Base-by-base conservation (phyloP, 2,797 vertebrate species). In the Sebastes cheni region DNA sequence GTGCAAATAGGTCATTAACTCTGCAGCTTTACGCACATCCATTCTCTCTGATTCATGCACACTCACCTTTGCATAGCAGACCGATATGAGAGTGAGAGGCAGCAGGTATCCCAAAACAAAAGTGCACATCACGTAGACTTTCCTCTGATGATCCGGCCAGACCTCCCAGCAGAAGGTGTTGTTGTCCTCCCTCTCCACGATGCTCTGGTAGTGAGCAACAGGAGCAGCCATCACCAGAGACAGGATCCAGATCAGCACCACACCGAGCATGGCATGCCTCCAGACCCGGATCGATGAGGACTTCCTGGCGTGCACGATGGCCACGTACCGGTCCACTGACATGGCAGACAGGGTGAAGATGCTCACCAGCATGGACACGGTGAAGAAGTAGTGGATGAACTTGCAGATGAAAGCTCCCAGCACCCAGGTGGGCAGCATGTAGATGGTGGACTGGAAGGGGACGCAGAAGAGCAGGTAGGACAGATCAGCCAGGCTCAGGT, bases 281-380 rank as follows among this genome's bases (percentile, higher is more conserved):
- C 95, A 92, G 6, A 97, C 93, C 0, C 98, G 94, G 82, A 99
- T 95, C 3, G 93, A 91, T 0, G 97, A 96, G 39, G 98, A 96
- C 71, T 95, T 97, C 20, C 97, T 95, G 5, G 97, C 96, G 90
- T 98, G 98, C 64, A 99, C 98, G 3, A 99, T 97, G 91, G 98
- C 98, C 93, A 99, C 96, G 2, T 99, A 99, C 20, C 98, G 97
- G 94, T 99, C 98, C 94, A 99, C 98, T 0, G 98, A 97, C 98
- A 98, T 98, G 3, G 97, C 97, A 0, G 97, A 97, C 75, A 99
- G 93, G 0, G 98, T 99, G 93, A 99, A 99, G 69, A 99, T 96
- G 89, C 98, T 99, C 84, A 99, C 98, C 89, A 99, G 91, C 98
- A 99, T 98, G 80, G 97, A 99, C 32, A 98, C 96, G 0, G 98